Evolutionary conservation across 1,140 invertebrate genomes (phyloP).

Genomic region (Aphaenogaster floridana): DNA sequence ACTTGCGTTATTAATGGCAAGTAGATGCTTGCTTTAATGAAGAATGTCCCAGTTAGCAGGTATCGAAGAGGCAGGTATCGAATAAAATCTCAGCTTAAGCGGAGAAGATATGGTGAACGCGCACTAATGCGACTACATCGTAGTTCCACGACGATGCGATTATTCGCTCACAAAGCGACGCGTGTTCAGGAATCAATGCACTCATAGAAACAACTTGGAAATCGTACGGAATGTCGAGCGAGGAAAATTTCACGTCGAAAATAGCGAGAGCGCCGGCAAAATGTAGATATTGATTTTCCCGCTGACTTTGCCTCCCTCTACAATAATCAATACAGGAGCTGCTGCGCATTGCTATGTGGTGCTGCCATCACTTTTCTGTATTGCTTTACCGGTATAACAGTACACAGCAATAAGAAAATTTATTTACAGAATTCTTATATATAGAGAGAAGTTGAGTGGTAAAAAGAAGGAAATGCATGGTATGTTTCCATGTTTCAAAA

Average conservation of each 20-base stretch:
- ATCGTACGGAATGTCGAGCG: conserved; percentile 16
- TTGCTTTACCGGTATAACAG: conserved; percentile 50
- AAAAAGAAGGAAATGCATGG: background rate
- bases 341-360: conserved; percentile 52
- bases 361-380: conserved; percentile 75
- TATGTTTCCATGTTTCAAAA: background rate
- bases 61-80: conserved; percentile 12
- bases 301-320: conserved; percentile 83
- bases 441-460: background rate
- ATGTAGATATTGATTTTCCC: conserved; percentile 83
- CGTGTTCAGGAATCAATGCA: background rate
- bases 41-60: background rate
- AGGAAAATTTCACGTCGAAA: conserved; percentile 73
- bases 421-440: background rate
- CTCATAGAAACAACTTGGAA: conserved; percentile 26
- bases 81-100: conserved; percentile 55
- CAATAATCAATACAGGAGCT: conserved; percentile 83
- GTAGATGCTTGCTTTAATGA: background rate
- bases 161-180: background rate
- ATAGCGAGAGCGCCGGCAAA: conserved; percentile 76
- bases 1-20: background rate
- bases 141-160: background rate
- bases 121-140: conserved; percentile 62
- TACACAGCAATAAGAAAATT: background rate
- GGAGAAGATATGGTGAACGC: conserved; percentile 34